These are phyloP conservation scores for Anhinga anhinga DNA, from an alignment of 2,113 vertebrate genomes.

Conservation along the genomic window DNA sequence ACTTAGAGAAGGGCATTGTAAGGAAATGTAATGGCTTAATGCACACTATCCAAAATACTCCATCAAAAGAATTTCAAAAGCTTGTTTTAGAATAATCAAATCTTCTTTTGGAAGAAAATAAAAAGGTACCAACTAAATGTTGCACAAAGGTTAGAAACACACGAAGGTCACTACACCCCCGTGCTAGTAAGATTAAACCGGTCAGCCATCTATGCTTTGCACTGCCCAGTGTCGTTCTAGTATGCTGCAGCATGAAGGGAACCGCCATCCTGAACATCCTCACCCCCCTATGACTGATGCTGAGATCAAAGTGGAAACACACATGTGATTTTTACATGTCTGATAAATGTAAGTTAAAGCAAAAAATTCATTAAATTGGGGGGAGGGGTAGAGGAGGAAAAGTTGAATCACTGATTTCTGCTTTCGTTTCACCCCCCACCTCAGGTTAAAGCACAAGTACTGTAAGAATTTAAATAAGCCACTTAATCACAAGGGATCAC, in stretches of 20 bases:
- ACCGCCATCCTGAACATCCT: neutral
- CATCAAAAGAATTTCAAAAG: neutral
- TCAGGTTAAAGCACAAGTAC: conserved; percentile 52
- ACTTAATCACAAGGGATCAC: conserved; percentile 19
- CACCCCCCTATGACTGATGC: conserved; percentile 14
- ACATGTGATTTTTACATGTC: neutral
- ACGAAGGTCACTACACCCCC: too few relatives aligned
- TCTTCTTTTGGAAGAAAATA: neutral
- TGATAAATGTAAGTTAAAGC: conserved; percentile 33
- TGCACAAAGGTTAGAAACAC: too few relatives aligned
- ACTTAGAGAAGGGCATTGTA: neutral
- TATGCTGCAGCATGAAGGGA: conserved; percentile 21
- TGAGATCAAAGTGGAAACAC: conserved; percentile 53
- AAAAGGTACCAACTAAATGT: too few relatives aligned
- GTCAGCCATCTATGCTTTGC: neutral
- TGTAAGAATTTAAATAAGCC: conserved; percentile 49
- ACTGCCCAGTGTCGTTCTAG: neutral
- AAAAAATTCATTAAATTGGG: neutral
- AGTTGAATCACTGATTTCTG: neutral
- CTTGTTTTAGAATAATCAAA: neutral
- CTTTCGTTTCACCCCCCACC: neutral
- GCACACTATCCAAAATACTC: neutral
- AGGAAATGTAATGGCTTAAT: neutral
- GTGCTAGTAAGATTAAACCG: neutral
- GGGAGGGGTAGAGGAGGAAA: neutral